Evolutionary conservation across 2,113 vertebrate genomes (phyloP).

Genomic region (Mobula birostris): DNA sequence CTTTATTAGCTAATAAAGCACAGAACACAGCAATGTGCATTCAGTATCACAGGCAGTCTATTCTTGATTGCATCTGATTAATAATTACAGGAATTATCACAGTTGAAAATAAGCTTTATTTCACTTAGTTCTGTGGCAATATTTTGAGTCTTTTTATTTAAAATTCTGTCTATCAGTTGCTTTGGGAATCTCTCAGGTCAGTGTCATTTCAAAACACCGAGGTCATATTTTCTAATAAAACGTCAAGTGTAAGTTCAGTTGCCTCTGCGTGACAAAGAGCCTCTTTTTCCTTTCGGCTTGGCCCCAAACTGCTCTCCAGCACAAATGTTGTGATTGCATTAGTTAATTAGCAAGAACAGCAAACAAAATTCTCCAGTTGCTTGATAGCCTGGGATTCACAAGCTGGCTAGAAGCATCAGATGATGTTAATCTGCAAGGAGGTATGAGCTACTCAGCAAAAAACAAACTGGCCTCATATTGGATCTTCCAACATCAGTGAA

Average conservation of each 20-base stretch:
- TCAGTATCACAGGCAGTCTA: background rate
- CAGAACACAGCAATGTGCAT: background rate
- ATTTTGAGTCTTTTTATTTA: background rate
- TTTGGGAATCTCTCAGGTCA: background rate
- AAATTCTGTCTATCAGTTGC: background rate
- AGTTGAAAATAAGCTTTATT: background rate
- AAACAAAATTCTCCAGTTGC: constrained; percentile 21
- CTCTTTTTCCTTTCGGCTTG: background rate
- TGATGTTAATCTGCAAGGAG: background rate
- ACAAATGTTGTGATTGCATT: constrained; percentile 31
- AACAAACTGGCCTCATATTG: background rate
- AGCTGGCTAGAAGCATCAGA: background rate
- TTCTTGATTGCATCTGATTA: background rate
- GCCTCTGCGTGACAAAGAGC: background rate
- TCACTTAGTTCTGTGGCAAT: background rate
- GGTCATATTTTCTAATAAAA: constrained; percentile 2
- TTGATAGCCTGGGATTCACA: background rate
- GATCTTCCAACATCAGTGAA: background rate
- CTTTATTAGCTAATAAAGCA: background rate
- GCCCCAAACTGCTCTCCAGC: background rate
- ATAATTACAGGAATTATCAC: background rate
- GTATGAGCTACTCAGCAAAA: background rate
- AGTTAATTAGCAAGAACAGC: constrained; percentile 32
- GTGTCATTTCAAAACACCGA: background rate
- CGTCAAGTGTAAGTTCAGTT: constrained; percentile 10